Evolutionary conservation across 2,113 vertebrate genomes (phyloP).

Genomic region (Alosa alosa): DNA sequence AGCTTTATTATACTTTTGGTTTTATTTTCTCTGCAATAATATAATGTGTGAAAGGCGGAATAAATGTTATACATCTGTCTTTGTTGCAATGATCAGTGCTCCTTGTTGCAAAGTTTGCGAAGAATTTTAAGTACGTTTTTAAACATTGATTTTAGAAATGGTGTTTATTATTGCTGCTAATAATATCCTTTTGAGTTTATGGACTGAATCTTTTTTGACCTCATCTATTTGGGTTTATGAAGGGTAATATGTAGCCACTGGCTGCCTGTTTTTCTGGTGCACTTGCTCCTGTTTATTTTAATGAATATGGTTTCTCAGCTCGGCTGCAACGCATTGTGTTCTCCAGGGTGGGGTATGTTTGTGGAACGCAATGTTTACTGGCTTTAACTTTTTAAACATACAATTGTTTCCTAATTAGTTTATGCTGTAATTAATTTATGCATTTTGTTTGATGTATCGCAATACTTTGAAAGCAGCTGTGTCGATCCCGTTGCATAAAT

Average conservation of each 20-base stretch:
- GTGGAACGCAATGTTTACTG: constrained; percentile 63
- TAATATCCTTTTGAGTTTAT: neutral
- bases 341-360: constrained; percentile 64
- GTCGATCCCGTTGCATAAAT: constrained; percentile 65
- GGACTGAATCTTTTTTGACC: constrained; percentile 7
- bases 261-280: neutral
- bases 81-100: neutral
- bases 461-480: constrained; percentile 69
- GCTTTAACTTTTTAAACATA: constrained; percentile 74
- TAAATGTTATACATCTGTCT: neutral
- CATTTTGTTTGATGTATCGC: constrained; percentile 69
- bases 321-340: constrained; percentile 38
- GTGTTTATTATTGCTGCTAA: constrained; percentile 36
- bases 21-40: neutral
- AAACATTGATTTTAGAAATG: constrained; percentile 60
- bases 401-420: constrained; percentile 76
- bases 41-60: neutral
- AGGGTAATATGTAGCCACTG: constrained; percentile 28
- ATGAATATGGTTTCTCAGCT: constrained; percentile 49
- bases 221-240: constrained; percentile 19
- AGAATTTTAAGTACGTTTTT: constrained; percentile 7
- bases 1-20: constrained; percentile 67
- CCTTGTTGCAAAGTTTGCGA: neutral
- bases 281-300: constrained; percentile 46
- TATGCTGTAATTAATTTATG: constrained; percentile 69